Evolutionary conservation across 92 coral and sea anemone species (phyloP), one percentile per base, ranked within the genome.

Genomic region (Epizoanthus rinbou): DNA sequence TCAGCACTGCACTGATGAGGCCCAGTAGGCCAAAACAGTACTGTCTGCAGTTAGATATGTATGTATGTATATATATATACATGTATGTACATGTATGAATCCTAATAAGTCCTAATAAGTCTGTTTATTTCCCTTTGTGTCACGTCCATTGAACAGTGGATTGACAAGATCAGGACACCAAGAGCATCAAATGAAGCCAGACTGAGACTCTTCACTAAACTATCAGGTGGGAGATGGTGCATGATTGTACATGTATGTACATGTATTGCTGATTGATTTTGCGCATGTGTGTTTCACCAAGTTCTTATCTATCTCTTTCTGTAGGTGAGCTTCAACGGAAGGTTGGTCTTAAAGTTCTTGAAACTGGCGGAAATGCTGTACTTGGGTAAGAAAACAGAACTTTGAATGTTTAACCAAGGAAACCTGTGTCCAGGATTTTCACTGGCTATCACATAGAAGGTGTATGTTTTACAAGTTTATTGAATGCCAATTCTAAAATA

Each of bases 151-250:
- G 54, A 10, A 47, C 76, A 93, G 93, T 97, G 99, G 99, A 97
- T 97, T 80, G 99, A 97, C 79, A 97, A 94, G 80, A 94, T 97
- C 41, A 88, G 99, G 65, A 97, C 98, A 23, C 99, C 99, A 54
- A 89, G 99, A 63, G 95, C 99, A 6, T 94, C 99, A 0, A 97
- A 97, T 71, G 99, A 97, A 71, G 99, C 99, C 70, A 89, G 99
- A 18, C 94, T 91, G 64, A 83, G 99, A 58, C 95, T 97, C 9
- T 97, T 97, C 66, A 94, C 98, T 50, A 97, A 97, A 74, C 93
- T 97, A 8, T 91, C 99, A 74, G 99, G 99, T 97, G 79, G 0
- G 70, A 37, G 5, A 37, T 37, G 43, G 5, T 37, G 6, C 6
- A 37, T 37, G 43, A 37, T 37, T 37, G 43, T n/a, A n/a, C n/a